These are phyloP conservation scores for Urosaurus nigricauda DNA, from an alignment of 2,797 vertebrate genomes.

Conservation along the genomic window DNA sequence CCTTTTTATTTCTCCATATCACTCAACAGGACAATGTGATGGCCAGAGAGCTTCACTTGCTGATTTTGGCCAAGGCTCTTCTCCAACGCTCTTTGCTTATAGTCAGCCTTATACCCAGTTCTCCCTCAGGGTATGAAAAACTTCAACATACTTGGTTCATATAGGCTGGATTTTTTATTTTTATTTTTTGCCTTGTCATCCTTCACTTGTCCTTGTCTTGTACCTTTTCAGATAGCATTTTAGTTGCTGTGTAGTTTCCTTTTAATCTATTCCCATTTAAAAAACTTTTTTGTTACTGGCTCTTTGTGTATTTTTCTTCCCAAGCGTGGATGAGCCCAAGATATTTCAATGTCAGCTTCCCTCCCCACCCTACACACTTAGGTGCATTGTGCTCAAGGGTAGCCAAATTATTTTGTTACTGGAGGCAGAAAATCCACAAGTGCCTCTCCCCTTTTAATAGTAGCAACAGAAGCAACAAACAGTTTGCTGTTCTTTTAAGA, in stretches of 20 bases:
- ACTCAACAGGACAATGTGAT: neutral
- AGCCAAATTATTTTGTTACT: neutral
- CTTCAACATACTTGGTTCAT: neutral
- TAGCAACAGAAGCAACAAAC: neutral
- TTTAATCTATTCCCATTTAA: neutral
- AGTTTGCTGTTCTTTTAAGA: neutral
- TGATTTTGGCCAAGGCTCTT: slow-evolving; percentile 2
- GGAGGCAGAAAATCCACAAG: neutral
- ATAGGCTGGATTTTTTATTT: neutral
- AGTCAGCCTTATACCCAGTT: neutral
- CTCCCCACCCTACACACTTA: neutral
- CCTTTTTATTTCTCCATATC: neutral
- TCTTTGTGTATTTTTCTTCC: neutral
- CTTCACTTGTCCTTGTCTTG: neutral
- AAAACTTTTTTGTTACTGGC: neutral
- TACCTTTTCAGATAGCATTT: neutral
- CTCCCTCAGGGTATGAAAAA: neutral
- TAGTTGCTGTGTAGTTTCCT: neutral
- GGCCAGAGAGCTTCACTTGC: neutral
- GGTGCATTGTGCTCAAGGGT: neutral
- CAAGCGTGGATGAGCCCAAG: neutral
- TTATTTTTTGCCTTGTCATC: neutral
- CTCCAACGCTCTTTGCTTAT: neutral
- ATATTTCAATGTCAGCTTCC: neutral
- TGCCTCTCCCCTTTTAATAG: neutral